Evolutionary conservation across 2,797 vertebrate genomes (phyloP).

Genomic region (Sebastes melanostomus): DNA sequence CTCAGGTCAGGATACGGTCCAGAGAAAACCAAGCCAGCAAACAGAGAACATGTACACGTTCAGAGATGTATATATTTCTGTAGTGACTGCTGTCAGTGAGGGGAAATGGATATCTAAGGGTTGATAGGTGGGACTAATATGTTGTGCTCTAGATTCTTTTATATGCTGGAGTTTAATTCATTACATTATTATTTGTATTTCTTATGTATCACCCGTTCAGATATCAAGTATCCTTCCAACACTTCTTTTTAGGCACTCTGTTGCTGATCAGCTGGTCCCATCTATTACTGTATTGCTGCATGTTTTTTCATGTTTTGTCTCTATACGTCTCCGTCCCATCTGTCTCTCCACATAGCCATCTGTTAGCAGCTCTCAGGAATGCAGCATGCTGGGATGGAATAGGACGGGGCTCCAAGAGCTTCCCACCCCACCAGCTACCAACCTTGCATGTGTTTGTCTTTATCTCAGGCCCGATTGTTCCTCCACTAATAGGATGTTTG

Average conservation of each 20-base stretch:
- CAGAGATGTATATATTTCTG: neutral
- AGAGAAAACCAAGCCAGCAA: neutral
- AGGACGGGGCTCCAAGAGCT: conserved; percentile 57
- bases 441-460: conserved; percentile 32
- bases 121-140: neutral
- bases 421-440: conserved; percentile 53
- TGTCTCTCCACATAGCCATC: conserved; percentile 74
- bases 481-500: neutral
- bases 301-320: conserved; percentile 28
- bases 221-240: neutral
- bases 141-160: neutral
- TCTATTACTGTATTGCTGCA: neutral
- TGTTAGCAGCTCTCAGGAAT: conserved; percentile 71
- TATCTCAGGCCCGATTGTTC: neutral
- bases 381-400: conserved; percentile 67
- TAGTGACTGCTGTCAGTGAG: neutral
- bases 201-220: neutral
- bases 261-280: conserved; percentile 4
- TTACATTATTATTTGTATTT: neutral
- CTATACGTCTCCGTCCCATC: conserved; percentile 66
- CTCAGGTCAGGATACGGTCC: conserved; percentile 87
- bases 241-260: neutral
- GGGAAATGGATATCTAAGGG: neutral
- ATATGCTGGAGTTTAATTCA: neutral
- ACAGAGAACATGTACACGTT: neutral